phyloP scores from a whole-genome alignment of 2,888 invertebrate genomes.

The Agrotis clavis region DNA sequence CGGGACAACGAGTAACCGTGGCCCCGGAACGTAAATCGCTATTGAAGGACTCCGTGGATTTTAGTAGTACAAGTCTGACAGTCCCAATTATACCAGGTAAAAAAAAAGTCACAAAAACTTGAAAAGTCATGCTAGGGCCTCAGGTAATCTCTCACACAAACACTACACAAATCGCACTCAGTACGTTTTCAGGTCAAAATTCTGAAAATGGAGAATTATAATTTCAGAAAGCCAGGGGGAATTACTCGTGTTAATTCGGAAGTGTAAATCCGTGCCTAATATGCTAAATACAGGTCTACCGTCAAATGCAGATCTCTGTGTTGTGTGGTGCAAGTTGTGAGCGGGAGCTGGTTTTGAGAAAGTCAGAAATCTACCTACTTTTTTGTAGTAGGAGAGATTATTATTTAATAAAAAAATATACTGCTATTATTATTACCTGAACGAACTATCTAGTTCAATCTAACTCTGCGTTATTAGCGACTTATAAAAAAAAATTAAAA shows the following conservation, averaged over 20 bases:
- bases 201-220: conserved; percentile 56
- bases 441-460: no score
- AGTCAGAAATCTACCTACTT: neutral
- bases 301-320: conserved; percentile 81
- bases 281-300: conserved; percentile 84
- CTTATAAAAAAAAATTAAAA: no score
- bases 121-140: no score
- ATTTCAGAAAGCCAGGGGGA: conserved; percentile 68
- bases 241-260: conserved; percentile 77
- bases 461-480: no score
- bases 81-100: no score
- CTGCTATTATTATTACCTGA: no score
- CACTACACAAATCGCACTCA: conserved; percentile 22
- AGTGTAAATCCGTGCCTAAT: conserved; percentile 81
- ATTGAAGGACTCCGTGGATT: no score
- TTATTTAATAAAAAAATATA: no score
- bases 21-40: no score
- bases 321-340: conserved; percentile 62
- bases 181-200: conserved; percentile 28
- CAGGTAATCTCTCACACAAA: conserved; percentile 11
- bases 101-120: no score
- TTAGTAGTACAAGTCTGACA: no score
- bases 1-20: no score
- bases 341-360: conserved; percentile 4
- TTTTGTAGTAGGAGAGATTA: neutral